Percentiles rank a stretch among this genome's conserved stretches.
Evolutionary conservation across 2,797 vertebrate genomes (phyloP).

Genomic region (Phalloptychus januarius): DNA sequence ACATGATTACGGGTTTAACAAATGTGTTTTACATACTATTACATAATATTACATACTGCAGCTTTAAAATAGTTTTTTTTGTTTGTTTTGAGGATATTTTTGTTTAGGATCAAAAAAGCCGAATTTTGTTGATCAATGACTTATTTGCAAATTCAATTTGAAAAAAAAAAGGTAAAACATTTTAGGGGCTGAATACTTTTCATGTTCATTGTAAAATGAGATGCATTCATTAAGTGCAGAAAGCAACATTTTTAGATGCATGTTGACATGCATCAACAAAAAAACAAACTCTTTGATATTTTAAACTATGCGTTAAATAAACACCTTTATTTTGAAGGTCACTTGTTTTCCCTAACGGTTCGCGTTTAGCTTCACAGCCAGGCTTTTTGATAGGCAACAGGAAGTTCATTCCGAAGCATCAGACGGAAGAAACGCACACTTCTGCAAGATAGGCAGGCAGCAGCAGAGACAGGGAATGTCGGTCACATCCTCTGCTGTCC

Average conservation of each 20-base stretch:
- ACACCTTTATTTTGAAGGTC: constrained; percentile 41
- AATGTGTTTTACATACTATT: too few relatives aligned
- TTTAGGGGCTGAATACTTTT: background rate
- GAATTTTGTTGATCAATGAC: background rate
- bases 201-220: background rate
- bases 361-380: background rate
- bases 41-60: too few relatives aligned
- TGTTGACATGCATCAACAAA: background rate
- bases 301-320: background rate
- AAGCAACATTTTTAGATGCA: background rate
- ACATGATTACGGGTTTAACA: too few relatives aligned
- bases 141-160: background rate
- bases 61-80: too few relatives aligned
- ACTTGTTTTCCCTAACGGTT: accelerated
- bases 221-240: background rate
- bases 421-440: constrained; percentile 7
- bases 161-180: too few relatives aligned
- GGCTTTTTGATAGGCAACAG: constrained; percentile 38
- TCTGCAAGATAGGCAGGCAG: constrained; percentile 9
- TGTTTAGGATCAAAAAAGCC: background rate
- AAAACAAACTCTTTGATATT: background rate
- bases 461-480: background rate
- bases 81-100: too few relatives aligned
- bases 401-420: constrained; percentile 46
- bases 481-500: background rate